phyloP scores from a whole-genome alignment of 2,113 vertebrate genomes.

The Nesoenas mayeri region DNA sequence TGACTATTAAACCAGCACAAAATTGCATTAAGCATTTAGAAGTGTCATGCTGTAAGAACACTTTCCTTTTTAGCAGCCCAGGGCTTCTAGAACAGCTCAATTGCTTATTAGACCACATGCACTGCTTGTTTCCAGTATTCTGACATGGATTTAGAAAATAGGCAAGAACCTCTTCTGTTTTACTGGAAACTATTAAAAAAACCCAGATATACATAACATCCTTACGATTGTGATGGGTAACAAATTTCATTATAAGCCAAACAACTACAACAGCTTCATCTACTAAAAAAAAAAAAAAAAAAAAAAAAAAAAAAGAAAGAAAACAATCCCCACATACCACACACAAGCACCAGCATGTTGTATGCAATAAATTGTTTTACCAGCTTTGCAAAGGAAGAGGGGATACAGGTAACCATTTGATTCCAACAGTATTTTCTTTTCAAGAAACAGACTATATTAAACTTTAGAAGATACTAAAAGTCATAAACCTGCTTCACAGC shows the following conservation, averaged over 20 bases:
- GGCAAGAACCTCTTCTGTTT: background rate
- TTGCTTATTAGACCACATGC: background rate
- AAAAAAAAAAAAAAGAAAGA: too few species aligned
- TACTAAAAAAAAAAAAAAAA: background rate
- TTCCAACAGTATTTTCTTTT: background rate
- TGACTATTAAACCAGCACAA: background rate
- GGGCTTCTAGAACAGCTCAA: background rate
- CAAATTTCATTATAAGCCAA: background rate
- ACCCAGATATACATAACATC: accelerated
- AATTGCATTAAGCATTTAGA: background rate
- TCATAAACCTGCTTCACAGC: background rate
- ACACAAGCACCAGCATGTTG: background rate
- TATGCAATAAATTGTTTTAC: background rate
- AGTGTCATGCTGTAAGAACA: background rate
- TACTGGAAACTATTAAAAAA: background rate
- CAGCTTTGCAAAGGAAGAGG: background rate
- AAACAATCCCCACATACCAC: too few species aligned
- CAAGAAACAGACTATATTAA: background rate
- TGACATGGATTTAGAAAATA: background rate
- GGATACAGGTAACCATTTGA: background rate
- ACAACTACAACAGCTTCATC: background rate
- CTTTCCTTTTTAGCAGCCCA: background rate
- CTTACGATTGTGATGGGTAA: accelerated
- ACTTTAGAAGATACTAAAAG: background rate
- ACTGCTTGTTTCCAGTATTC: background rate